Percentiles rank a stretch among this genome's conserved stretches.
phyloP scores from a whole-genome alignment of 2,797 vertebrate genomes.

The Poeciliopsis gracilis region DNA sequence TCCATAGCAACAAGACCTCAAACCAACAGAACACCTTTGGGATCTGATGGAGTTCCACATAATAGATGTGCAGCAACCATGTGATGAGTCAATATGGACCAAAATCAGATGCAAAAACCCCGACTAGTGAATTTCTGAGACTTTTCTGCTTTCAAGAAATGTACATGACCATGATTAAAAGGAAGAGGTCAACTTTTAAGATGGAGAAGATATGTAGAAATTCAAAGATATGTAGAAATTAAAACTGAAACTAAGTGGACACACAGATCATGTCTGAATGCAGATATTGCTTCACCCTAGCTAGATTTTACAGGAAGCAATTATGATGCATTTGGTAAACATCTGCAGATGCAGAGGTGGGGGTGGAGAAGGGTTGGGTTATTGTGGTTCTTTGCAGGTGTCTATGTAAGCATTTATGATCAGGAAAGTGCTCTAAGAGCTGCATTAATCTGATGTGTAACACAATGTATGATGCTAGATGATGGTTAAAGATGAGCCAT shows the following conservation, averaged over 20 bases:
- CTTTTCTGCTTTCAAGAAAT: neutral
- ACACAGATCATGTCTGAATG: neutral
- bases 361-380: conserved; percentile 7
- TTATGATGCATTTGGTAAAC: conserved; percentile 32
- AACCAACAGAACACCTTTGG: neutral
- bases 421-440: conserved; percentile 36
- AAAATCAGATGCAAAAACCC: neutral
- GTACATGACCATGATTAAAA: neutral
- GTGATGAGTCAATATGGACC: neutral
- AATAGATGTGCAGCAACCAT: neutral
- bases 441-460: conserved; percentile 40
- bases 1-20: neutral
- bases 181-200: neutral
- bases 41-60: neutral
- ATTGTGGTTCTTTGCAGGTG: conserved; percentile 31
- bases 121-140: neutral
- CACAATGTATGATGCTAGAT: conserved; percentile 9
- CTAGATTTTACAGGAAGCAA: conserved; percentile 21
- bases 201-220: too few species aligned
- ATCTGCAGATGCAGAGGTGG: conserved; percentile 11
- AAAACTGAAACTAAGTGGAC: neutral
- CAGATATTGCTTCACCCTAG: neutral
- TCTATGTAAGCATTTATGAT: conserved; percentile 33
- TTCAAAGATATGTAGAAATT: neutral
- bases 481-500: conserved; percentile 8